Base-by-base conservation (phyloP, 1,140 invertebrate genomes). In the Drosophila ambigua region DNA sequence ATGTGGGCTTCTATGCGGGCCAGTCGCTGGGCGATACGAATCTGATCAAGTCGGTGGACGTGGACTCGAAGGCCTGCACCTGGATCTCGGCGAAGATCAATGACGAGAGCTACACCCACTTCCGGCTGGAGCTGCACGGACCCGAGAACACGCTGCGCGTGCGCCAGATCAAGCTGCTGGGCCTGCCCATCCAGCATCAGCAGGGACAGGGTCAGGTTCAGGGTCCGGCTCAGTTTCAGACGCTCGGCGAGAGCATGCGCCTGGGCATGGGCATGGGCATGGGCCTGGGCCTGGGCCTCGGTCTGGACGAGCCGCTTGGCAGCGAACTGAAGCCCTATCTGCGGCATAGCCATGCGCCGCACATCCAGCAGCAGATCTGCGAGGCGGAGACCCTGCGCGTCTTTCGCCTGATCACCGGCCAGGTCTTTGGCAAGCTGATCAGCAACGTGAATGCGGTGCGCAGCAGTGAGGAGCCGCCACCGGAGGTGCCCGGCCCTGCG, bases 351-450 rank as follows among this genome's bases (percentile, higher is more conserved):
- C 72, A 92, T 48, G 90, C 91, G 0, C 43, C 93, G 13, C 94
- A 94, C n/a, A 95, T 98, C 31, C 95, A 98, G 61, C 96, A 97
- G 80, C 94, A 95, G 53, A 96, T 97, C 87, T 98, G 97, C 82
- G 98, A 99, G 93, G 93, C 95, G 11, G 98, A 99, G 93, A 99
- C 98, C 0, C 92, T 99, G 8, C 94, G 97, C 83, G 98, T 99
- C 0, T 99, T 99, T 91, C 94, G 98, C n/a, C 93, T 98, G 1
- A 96, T 99, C 5, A 98, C 98, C 0, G 72, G 87, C 7, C 80
- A 97, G 96, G 97, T 98, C 41, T 99, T 99, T 93, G 98, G 98
- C 0, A 97, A 97, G 90, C 93, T 99, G 13, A 95, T 99, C 15
- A 90, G 85, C 62, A 88, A 80, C 24, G 85, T 69, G 5, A 62